Evolutionary conservation across 2,797 vertebrate genomes (phyloP).

Genomic region (Pogoniulus pusillus): DNA sequence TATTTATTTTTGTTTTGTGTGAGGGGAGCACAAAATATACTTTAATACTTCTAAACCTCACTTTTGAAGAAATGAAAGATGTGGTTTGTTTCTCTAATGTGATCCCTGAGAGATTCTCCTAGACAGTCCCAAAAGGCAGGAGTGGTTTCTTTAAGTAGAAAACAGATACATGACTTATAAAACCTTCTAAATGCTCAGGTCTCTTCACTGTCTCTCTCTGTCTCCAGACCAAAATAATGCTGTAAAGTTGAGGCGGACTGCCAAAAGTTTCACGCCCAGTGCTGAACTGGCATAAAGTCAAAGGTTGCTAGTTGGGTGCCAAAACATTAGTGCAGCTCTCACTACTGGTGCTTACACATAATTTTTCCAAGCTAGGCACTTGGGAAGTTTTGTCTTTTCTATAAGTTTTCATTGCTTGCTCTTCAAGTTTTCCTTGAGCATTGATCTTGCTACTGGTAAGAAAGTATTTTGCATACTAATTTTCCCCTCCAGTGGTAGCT

Average conservation of each 20-base stretch:
- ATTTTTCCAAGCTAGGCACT: not conserved
- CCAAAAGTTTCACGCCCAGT: conserved; percentile 35
- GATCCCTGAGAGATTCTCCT: not conserved
- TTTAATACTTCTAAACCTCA: not conserved
- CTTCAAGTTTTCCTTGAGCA: not conserved
- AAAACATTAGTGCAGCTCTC: conserved; percentile 6
- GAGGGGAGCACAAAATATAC: not conserved
- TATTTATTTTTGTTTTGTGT: not conserved
- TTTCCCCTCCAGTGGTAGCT: not conserved
- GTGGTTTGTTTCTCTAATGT: not conserved
- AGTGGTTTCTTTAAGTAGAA: not conserved
- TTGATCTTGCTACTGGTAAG: not conserved
- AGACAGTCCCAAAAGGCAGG: not conserved
- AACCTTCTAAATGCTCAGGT: not conserved
- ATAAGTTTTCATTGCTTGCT: not conserved
- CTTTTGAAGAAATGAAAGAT: not conserved
- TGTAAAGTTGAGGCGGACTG: conserved; percentile 2
- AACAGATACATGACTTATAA: not conserved
- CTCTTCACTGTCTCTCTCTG: not conserved
- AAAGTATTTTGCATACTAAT: not conserved
- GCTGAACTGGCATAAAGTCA: conserved; percentile 31
- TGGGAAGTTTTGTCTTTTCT: not conserved
- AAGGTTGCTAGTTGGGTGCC: conserved; percentile 23
- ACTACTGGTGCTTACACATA: not conserved
- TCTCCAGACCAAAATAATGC: conserved; percentile 18